Evolutionary conservation across 37 sponge, comb jelly and placozoan genomes (phyloP).

Genomic region (Eunapius fragilis): DNA sequence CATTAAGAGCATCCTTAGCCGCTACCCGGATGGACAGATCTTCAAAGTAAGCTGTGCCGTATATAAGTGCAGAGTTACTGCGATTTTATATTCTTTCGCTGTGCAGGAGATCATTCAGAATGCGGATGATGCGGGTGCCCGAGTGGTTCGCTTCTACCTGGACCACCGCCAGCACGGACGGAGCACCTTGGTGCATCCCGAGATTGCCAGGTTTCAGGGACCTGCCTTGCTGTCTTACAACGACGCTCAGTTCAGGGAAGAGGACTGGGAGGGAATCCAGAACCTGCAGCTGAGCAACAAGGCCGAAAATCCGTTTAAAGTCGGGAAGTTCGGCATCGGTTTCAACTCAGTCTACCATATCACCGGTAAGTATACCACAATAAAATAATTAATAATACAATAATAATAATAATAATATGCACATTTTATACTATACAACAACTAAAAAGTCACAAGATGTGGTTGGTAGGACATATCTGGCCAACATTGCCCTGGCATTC

Average conservation of each 20-base stretch:
- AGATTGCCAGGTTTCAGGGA: conserved; percentile 29
- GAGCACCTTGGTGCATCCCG: conserved; percentile 4
- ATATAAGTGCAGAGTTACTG: not conserved
- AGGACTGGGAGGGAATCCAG: conserved; percentile 60
- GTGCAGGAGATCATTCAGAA: conserved; percentile 76
- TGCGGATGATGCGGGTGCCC: conserved; percentile 69
- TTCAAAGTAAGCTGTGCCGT: conserved; percentile 50
- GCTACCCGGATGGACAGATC: conserved; percentile 83
- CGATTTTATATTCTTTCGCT: not conserved
- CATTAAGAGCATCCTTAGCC: conserved; percentile 69
- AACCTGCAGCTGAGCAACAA: conserved; percentile 49
- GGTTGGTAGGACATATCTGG: too few relatives aligned
- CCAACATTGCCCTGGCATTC: too few relatives aligned
- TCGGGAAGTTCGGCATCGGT: conserved; percentile 67
- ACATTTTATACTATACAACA: too few relatives aligned
- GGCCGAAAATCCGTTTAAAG: conserved; percentile 57
- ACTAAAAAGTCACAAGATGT: too few relatives aligned
- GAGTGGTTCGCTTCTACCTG: conserved; percentile 28
- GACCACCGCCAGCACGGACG: conserved; percentile 27
- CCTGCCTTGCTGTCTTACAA: conserved; percentile 54
- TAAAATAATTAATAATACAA: too few relatives aligned
- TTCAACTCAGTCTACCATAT: conserved; percentile 69
- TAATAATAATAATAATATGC: too few relatives aligned
- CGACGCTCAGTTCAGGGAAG: conserved; percentile 44
- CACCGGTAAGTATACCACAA: conserved; percentile 22